Evolutionary conservation across 2,113 vertebrate species (phyloP).

Genomic region (Megaceryle maxima): DNA sequence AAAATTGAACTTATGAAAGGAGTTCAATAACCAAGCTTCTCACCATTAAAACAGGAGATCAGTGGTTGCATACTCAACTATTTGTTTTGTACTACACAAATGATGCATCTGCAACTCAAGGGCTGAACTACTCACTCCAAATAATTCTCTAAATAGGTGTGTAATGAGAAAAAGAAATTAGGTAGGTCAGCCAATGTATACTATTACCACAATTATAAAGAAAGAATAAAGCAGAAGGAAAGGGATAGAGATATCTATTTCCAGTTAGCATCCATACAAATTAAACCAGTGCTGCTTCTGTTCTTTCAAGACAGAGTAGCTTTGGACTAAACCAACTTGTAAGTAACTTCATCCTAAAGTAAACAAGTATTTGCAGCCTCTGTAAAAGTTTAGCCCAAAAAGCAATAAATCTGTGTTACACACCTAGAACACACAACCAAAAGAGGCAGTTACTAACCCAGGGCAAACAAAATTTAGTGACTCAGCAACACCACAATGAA

Average conservation of each 20-base stretch:
- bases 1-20: background rate
- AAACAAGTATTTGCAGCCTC: background rate
- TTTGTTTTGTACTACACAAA: background rate
- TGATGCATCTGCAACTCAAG: background rate
- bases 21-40: background rate
- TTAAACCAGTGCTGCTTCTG: background rate
- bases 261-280: background rate
- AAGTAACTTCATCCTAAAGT: background rate
- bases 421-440: background rate
- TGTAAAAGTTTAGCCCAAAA: background rate
- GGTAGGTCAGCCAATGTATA: background rate
- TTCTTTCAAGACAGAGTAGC: background rate
- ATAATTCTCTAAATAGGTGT: background rate
- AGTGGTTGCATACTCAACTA: accelerated
- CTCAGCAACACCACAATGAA: background rate
- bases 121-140: background rate
- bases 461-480: background rate
- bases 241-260: background rate
- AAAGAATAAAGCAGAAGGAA: background rate
- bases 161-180: background rate
- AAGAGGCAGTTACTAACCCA: background rate
- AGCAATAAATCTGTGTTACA: background rate
- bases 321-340: background rate
- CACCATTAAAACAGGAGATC: background rate
- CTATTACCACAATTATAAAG: background rate